phyloP scores from a whole-genome alignment of 1,140 invertebrate species.

The Micrasema minimum region DNA sequence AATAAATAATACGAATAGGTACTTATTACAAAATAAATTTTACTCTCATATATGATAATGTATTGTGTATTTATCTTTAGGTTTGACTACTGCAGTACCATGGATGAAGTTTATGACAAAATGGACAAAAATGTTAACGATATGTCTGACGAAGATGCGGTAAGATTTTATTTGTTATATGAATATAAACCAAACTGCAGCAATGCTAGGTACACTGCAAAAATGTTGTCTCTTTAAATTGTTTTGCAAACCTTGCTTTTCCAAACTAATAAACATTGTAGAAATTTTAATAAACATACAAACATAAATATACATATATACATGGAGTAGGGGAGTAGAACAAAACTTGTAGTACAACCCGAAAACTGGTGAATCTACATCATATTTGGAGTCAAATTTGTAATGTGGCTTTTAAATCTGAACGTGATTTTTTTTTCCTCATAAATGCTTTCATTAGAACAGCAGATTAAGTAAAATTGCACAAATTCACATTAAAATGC shows the following conservation, averaged over 20 bases:
- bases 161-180: background rate
- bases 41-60: no score
- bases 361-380: no score
- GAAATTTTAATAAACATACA: background rate
- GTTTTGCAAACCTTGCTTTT: background rate
- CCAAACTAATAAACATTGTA: background rate
- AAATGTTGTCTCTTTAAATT: background rate
- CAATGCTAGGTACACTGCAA: no score
- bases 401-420: no score
- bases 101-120: conserved; percentile 39
- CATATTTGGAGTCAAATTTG: no score
- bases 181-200: background rate
- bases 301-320: background rate
- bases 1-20: no score
- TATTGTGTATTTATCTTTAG: conserved; percentile 16
- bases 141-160: conserved; percentile 32
- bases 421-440: no score
- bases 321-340: background rate
- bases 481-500: no score
- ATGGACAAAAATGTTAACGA: conserved; percentile 28
- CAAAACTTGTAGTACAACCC: no score
- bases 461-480: no score
- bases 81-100: conserved; percentile 55
- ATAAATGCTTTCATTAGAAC: no score
- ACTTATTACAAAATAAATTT: no score